Conservation (phyloP, 2,113 vertebrate genomes). For the Prunella fulvescens region DNA sequence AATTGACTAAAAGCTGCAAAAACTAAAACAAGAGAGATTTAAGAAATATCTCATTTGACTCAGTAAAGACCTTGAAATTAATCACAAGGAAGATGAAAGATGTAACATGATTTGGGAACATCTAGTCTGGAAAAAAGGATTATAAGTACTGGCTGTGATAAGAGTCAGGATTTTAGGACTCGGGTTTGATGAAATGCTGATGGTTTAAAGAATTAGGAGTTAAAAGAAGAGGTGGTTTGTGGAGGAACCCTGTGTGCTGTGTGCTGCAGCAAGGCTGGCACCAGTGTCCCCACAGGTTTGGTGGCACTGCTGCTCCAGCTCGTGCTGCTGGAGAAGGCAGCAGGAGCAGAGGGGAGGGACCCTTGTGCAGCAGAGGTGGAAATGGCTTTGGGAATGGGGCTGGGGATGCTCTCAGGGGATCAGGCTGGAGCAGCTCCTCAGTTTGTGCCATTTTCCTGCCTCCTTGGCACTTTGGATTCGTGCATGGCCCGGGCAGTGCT, state of each 20-base stretch:
- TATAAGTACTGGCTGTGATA: slow-evolving; percentile 70
- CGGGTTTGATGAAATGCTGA: slow-evolving; percentile 69
- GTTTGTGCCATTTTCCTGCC: accelerated
- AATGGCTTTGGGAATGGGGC: accelerated
- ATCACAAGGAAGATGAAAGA: slow-evolving; percentile 75
- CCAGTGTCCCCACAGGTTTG: accelerated
- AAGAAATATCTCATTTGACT: slow-evolving; percentile 62
- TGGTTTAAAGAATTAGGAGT: slow-evolving; percentile 65
- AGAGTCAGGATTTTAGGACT: slow-evolving; percentile 64
- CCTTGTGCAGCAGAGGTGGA: accelerated
- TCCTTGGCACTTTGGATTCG: accelerated
- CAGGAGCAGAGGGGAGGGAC: accelerated
- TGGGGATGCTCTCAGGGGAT: accelerated
- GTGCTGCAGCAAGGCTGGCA: neutral
- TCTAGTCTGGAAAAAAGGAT: slow-evolving; percentile 76
- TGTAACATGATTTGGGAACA: slow-evolving; percentile 71
- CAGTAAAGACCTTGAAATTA: slow-evolving; percentile 74
- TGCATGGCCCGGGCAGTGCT: accelerated
- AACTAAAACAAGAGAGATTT: slow-evolving; percentile 18
- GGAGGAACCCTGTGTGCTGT: neutral
- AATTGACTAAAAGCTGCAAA: slow-evolving; percentile 38
- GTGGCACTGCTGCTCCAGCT: neutral
- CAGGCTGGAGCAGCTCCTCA: accelerated
- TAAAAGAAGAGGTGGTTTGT: slow-evolving; percentile 25
- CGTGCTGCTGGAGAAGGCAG: neutral